These are phyloP conservation scores for Phragmatobia fuliginosa DNA, from an alignment of 2,888 invertebrate species.

Conservation along the genomic window DNA sequence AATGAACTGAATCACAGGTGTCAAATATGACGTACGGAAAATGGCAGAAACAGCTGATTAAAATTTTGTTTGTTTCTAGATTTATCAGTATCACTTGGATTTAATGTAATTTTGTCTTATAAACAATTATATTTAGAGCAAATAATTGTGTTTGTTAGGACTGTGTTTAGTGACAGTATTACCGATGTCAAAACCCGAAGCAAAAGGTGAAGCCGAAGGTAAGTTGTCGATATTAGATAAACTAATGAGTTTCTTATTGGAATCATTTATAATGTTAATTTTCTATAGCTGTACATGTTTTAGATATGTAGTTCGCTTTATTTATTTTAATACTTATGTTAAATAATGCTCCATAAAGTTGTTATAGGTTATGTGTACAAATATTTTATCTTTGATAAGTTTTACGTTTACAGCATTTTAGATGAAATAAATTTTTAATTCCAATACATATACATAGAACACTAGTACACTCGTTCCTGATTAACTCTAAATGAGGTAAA, in stretches of 20 bases:
- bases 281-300: neutral
- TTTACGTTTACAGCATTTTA: neutral
- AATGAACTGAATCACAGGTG: neutral
- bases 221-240: slow-evolving; percentile 35
- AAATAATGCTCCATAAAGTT: neutral
- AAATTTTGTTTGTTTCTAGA: neutral
- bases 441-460: neutral
- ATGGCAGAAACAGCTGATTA: slow-evolving; percentile 17
- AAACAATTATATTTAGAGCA: neutral
- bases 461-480: neutral
- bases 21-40: neutral
- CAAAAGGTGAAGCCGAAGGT: slow-evolving; percentile 61
- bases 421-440: neutral
- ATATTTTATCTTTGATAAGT: neutral
- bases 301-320: neutral
- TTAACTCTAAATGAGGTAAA: no score
- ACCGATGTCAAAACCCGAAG: slow-evolving; percentile 53
- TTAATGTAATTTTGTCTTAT: neutral
- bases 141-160: neutral
- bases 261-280: neutral
- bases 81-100: neutral
- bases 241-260: neutral
- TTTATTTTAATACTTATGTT: neutral
- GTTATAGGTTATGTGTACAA: slow-evolving; percentile 5
- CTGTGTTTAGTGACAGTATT: slow-evolving; percentile 13